Base-by-base conservation (phyloP, 1,140 invertebrate genomes). In the Penaeus japonicus region DNA sequence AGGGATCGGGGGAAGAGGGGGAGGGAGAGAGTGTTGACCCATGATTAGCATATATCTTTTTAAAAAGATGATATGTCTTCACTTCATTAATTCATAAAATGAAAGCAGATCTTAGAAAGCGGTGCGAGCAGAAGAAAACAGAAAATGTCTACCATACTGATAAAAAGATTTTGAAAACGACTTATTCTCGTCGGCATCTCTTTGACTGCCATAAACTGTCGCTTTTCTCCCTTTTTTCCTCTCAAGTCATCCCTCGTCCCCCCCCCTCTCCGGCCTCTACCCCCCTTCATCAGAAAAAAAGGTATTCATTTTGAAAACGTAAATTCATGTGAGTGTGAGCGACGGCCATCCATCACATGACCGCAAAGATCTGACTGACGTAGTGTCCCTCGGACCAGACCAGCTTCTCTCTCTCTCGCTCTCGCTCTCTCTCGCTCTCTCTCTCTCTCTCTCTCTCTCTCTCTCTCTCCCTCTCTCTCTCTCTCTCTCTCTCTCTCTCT, bases 231-330 rank as follows among this genome's bases (percentile, higher is more conserved):
- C 47, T 22, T 47, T 47, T 47, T 47, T 47, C 5, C 47, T 47
- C 47, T 47, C 15, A 47, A 22, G 57, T 73, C 62, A 24, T 17
- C 32, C 47, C 27, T 65, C 47, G 24, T 53, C 35, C 53, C 65
- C 62, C n/a, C 57, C 35, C 62, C n/a, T 15, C n/a, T 18, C 17
- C 30, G 4, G 18, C 24, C 65, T 70, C 65, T 20, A n/a, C 35
- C 73, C 39, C 84, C 70, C 35, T n/a, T 27, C 70, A 32, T 59
- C 70, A 17, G 55, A 57, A 75, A 80, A 35, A 79, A 57, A 84
- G 79, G 59, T 79, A 83, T 83, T 87, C 86, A 83, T 88, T 88
- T 77, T 88, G 80, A 83, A 88, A 88, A 88, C 79, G 65, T 77
- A 88, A 84, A 82, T 88, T 88, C 86, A 88, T 88, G 86, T 83